phyloP scores from a whole-genome alignment of 2,113 vertebrate genomes.

The Buteo buteo region DNA sequence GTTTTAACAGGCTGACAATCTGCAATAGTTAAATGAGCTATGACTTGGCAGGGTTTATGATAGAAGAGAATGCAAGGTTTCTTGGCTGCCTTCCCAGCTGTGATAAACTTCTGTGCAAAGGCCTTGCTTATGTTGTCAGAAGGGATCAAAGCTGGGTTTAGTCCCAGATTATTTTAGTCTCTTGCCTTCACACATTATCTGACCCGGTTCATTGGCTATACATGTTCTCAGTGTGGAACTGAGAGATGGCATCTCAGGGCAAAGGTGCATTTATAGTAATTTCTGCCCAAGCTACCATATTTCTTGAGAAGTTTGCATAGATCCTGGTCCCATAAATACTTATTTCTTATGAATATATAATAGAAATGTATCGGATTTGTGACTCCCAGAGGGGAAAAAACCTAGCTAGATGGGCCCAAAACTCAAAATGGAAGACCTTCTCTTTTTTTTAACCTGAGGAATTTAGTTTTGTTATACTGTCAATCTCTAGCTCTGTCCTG shows the following conservation, averaged over 20 bases:
- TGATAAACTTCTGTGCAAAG: constrained; percentile 12
- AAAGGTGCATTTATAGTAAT: background rate
- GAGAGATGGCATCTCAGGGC: background rate
- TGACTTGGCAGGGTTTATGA: background rate
- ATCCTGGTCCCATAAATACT: background rate
- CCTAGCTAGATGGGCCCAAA: background rate
- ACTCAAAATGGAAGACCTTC: background rate
- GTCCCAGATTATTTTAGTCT: constrained; percentile 34
- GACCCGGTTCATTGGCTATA: constrained; percentile 1
- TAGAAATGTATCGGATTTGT: background rate
- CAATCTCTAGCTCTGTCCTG: background rate
- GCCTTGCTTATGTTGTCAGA: constrained; percentile 20
- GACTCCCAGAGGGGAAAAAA: background rate
- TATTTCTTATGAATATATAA: background rate
- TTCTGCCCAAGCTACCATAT: background rate
- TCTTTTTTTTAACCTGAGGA: background rate
- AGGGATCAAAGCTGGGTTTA: constrained; percentile 42
- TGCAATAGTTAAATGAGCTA: background rate
- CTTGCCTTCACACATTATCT: constrained; percentile 13
- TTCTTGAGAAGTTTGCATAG: background rate
- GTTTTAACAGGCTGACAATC: background rate
- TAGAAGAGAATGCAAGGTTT: background rate
- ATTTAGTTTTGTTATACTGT: background rate
- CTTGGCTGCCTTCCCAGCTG: constrained; percentile 35
- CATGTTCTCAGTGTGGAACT: background rate